Evolutionary conservation across 1,140 invertebrate genomes (phyloP).

Genomic region (Brachystomella parvula): DNA sequence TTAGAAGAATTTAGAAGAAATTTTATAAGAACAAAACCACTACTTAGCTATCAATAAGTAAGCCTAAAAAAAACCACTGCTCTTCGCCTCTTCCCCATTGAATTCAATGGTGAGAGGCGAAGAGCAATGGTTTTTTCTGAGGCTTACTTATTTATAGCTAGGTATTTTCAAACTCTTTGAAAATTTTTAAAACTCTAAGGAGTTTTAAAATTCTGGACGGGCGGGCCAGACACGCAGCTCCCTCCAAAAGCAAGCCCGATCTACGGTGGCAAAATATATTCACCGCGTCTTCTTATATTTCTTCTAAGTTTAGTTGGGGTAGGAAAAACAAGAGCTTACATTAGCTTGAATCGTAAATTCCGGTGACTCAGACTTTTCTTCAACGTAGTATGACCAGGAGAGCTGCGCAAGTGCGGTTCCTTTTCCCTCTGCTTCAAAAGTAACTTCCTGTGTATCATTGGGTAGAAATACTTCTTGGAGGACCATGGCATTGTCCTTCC

Average conservation of each 20-base stretch:
- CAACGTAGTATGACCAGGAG: slow-evolving; percentile 71
- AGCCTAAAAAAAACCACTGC: neutral
- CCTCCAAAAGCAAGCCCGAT: neutral
- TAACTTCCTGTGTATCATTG: slow-evolving; percentile 48
- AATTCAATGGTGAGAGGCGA: neutral
- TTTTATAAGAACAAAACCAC: neutral
- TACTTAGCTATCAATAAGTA: neutral
- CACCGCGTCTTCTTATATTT: neutral
- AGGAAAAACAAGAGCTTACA: too few relatives aligned
- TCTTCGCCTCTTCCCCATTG: neutral
- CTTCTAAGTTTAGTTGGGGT: neutral
- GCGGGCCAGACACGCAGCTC: neutral
- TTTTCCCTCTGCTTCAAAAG: slow-evolving; percentile 64
- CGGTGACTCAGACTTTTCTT: slow-evolving; percentile 78
- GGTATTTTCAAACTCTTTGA: neutral
- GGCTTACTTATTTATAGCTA: neutral
- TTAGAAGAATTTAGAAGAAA: neutral
- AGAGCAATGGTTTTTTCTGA: neutral
- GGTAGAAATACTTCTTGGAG: slow-evolving; percentile 46
- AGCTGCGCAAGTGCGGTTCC: slow-evolving; percentile 78
- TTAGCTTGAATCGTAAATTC: neutral
- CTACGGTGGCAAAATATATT: neutral
- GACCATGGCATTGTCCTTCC: slow-evolving; percentile 14
- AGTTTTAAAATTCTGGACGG: neutral
- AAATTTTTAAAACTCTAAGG: neutral